Evolutionary conservation across 2,888 invertebrate genomes (phyloP), one percentile per base, ranked within the genome.

Genomic region (Acanthosepion esculentum): DNA sequence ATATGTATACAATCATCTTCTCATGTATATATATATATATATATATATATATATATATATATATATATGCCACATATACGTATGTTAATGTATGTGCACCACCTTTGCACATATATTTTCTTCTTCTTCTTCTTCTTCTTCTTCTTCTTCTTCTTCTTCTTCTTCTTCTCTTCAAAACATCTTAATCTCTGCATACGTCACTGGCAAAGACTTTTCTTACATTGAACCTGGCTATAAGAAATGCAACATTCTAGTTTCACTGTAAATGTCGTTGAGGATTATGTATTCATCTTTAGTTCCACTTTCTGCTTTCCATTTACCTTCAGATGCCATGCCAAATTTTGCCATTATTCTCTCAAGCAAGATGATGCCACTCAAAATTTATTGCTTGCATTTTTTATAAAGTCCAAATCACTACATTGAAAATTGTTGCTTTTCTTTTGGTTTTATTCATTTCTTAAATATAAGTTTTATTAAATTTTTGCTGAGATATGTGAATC

Each of bases 191-290:
- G 78, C 78, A 78, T 78, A 10, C 10, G 33, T n/a, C n/a, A 78
- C n/a, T 78, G n/a, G n/a, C n/a, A 33, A 78, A 78, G n/a, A n/a
- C 29, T 78, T n/a, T 78, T 59, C 20, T 59, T 59, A 20, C 59
- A 59, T 59, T 78, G 10, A 78, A 12, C 26, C 29, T 23, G 29
- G 26, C 64, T 64, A 64, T 64, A n/a, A 78, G n/a, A 78, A 78
- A 78, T 78, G 78, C 78, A 33, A 33, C 15, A 33, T 78, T 78
- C 78, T 78, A 78, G 78, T n/a, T 78, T 33, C 78, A 78, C n/a
- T 78, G 78, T 78, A 78, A 78, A 78, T 78, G n/a, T 78, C 78
- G n/a, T 78, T 78, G 78, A 15, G n/a, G 78, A 78, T 78, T 78
- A 78, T n/a, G n/a, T n/a, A 33, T 78, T 78, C 29, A 78, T 78